phyloP scores from a whole-genome alignment of 2,888 invertebrate genomes.

The Heliconius charithonia region DNA sequence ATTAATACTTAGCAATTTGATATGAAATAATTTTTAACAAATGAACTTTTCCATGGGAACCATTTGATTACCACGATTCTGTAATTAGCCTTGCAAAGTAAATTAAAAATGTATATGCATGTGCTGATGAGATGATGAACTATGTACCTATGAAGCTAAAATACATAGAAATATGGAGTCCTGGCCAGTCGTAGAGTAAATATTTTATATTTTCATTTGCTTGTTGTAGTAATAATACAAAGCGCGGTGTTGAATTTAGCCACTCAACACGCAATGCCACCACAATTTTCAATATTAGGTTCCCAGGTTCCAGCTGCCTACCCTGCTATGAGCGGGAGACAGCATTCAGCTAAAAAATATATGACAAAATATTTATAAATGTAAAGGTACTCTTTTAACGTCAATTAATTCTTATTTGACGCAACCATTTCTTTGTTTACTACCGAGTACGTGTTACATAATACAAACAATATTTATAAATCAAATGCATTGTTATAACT shows the following conservation, averaged over 20 bases:
- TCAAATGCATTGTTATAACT: slow-evolving; percentile 28
- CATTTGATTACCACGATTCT: neutral
- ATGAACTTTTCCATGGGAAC: slow-evolving; percentile 7
- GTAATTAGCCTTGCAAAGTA: slow-evolving; percentile 11
- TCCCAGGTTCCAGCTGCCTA: no score
- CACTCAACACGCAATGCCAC: no score
- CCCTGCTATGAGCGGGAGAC: neutral
- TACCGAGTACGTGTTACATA: slow-evolving; percentile 15
- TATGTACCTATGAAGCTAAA: no score
- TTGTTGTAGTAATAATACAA: no score
- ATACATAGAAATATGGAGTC: no score
- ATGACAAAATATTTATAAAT: no score
- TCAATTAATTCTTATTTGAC: no score
- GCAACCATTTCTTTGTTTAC: slow-evolving; percentile 24
- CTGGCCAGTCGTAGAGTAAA: no score
- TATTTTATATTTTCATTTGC: no score
- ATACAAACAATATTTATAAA: slow-evolving; percentile 26
- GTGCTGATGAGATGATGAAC: no score
- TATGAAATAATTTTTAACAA: neutral
- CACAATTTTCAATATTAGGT: no score
- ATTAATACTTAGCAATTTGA: neutral
- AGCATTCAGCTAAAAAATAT: neutral
- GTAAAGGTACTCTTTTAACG: neutral
- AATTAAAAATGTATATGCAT: neutral
- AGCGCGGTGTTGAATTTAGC: no score